Conservation (phyloP, 1,140 invertebrate species). For the Pteromalus puparum region DNA sequence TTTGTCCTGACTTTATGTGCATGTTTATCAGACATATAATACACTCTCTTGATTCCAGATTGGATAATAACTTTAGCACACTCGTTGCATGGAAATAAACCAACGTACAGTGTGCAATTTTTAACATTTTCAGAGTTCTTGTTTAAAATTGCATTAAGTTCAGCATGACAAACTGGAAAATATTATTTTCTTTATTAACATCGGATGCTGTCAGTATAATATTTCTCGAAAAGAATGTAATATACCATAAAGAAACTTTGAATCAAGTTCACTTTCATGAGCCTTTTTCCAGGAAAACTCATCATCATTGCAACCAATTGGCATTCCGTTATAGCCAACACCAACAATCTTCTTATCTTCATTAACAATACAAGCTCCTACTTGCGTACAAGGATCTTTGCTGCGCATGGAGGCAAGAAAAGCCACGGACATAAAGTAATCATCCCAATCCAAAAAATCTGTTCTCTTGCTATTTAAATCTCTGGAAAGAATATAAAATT, state of each 20-base stretch:
- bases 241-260: slow-evolving; percentile 90
- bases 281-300: slow-evolving; percentile 90
- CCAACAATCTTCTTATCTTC: slow-evolving; percentile 92
- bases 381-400: slow-evolving; percentile 95
- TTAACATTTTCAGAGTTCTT: slow-evolving; percentile 87
- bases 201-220: neutral
- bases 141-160: slow-evolving; percentile 97
- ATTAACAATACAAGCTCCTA: slow-evolving; percentile 95
- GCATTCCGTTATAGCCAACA: slow-evolving; percentile 98
- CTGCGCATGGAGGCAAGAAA: slow-evolving; percentile 91
- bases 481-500: slow-evolving; percentile 63
- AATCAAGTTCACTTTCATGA: slow-evolving; percentile 77
- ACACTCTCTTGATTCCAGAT: slow-evolving; percentile 88
- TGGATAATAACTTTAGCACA: slow-evolving; percentile 99
- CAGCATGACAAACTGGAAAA: slow-evolving; percentile 93
- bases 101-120: slow-evolving; percentile 90
- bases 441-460: slow-evolving; percentile 81
- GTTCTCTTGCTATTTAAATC: slow-evolving; percentile 70
- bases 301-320: slow-evolving; percentile 91
- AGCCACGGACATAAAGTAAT: slow-evolving; percentile 95
- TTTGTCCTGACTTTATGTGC: slow-evolving; percentile 79
- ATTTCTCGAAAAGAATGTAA: slow-evolving; percentile 9
- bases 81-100: slow-evolving; percentile 95
- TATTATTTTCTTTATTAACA: neutral
- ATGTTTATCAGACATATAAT: slow-evolving; percentile 91